Percentiles rank a stretch among this genome's conserved stretches.
Evolutionary conservation across 2,888 invertebrate genomes (phyloP).

Genomic region (Anthophora plumipes): DNA sequence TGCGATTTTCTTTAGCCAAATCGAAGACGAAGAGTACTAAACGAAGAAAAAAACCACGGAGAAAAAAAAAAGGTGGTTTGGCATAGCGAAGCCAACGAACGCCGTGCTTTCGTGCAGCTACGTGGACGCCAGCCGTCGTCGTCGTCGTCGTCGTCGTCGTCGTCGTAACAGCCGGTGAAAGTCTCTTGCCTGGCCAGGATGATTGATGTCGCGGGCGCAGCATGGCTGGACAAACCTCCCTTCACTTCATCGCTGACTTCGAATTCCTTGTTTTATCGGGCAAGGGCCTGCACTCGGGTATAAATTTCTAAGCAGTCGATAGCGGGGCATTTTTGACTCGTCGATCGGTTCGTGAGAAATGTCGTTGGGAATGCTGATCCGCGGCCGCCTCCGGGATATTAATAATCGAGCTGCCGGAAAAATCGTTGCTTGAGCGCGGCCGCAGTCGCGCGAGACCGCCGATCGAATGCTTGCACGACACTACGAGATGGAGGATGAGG

Average conservation of each 20-base stretch:
- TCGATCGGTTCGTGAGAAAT: constrained; percentile 54
- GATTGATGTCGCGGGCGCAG: constrained; percentile 74
- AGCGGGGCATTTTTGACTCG: constrained; percentile 41
- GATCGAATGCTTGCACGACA: constrained; percentile 8
- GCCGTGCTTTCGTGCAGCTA: constrained; percentile 38
- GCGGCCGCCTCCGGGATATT: constrained; percentile 52
- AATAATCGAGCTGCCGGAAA: constrained; percentile 43
- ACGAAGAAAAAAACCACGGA: not conserved
- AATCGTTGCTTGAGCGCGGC: constrained; percentile 11
- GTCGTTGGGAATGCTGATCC: constrained; percentile 61
- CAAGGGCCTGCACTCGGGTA: constrained; percentile 46
- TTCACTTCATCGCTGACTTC: constrained; percentile 68
- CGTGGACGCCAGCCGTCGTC: too few relatives aligned
- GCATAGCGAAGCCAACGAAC: not conserved
- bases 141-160: too few relatives aligned
- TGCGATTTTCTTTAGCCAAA: too few relatives aligned
- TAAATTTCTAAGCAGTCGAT: constrained; percentile 58
- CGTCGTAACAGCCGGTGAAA: constrained; percentile 70
- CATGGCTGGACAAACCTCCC: constrained; percentile 69
- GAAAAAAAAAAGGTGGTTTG: not conserved
- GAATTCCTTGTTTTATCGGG: constrained; percentile 69
- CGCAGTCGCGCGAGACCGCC: constrained; percentile 22
- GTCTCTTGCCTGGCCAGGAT: constrained; percentile 68
- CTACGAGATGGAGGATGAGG: not conserved
- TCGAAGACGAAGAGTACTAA: not conserved